Base-by-base conservation (phyloP, 2,113 vertebrate species). In the Gulo gulo region DNA sequence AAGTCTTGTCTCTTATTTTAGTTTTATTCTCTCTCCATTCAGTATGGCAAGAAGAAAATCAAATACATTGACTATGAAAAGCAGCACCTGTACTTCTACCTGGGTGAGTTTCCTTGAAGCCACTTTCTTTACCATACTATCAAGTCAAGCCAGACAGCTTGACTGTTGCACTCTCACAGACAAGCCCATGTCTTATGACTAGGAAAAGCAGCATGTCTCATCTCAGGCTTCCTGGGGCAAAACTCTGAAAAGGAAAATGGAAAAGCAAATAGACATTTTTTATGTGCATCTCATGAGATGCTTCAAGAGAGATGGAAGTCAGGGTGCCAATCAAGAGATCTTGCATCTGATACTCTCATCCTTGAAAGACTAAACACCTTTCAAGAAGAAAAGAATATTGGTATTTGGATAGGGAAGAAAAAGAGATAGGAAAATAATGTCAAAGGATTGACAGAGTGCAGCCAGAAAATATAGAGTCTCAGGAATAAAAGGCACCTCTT, bases 31-130 rank as follows among this genome's bases (percentile, higher is more conserved):
- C 20, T 96, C 65, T 95, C 26, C 52, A 84, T 92, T 63, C n/a
- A 98, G 97, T 98, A 95, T 8, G 96, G 97, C 81, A 97, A 98
- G 94, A 98, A 96, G 31, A 98, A 97, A 97, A 97, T 98, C 47
- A 98, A 95, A 55, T 97, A 86, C 23, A 86, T 97, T 0, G 0
- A 97, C 71, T 98, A 98, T 47, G 91, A 98, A 84, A 97, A 97
- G 85, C 98, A 97, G 36, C 97, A 98, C 59, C 85, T 98, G 12
- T 98, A 97, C 88, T 98, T 98, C 88, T 93, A 91, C 73, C 16
- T 52, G 14, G 39, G 97, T 98, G 55, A 98, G 97, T 96, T 39
- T 45, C n/a, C 24, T 31, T 36, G 4, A 21, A 45, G n/a, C 16
- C 83, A 47, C n/a, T 57, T 16, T 61, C 45, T 14, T 42, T 87